Base-by-base conservation (phyloP, 1,140 invertebrate genomes). In the Anagrus nilaparvatae region DNA sequence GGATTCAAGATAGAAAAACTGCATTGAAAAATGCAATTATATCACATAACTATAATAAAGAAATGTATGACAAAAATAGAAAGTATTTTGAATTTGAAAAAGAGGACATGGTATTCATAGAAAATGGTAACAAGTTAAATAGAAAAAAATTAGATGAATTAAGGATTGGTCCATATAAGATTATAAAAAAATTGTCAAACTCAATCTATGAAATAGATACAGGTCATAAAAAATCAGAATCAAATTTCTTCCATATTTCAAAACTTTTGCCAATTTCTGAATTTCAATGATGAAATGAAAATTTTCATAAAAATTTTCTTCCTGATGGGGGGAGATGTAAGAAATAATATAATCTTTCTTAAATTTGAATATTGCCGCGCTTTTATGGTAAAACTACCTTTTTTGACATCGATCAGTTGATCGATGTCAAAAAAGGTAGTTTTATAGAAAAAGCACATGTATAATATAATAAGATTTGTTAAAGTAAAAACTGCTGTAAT, bases 1-100 rank as follows among this genome's bases (percentile, higher is more conserved):
- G 21, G 32, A 25, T 21, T 7, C 29, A 35, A 21, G 18, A 40
- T n/a, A 36, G 19, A 40, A 18, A 46, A 41, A n/a, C 19, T 36
- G 38, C 27, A 2, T 18, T 41, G 17, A 12, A 41, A 41, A 46
- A 19, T 12, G 19, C 21, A 23, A 25, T 20, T 13, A 23, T 34
- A 35, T 46, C 31, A 28, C 40, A 43, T 24, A n/a, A 43, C 10
- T 37, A 36, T 31, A 43, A 43, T 14, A 43, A 35, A 36, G 25
- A 27, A 18, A 19, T 48, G 10, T 34, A 28, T 35, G 40, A 51
- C 20, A 51, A 43, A 31, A 48, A 48, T 36, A 48, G 43, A 46
- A 44, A 28, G 34, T n/a, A 44, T 14, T 32, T 45, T 30, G 23
- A 34, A 30, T 51, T 48, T 13, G 46, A 48, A 18, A 24, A 13